Evolutionary conservation across 2,797 vertebrate species (phyloP), one percentile per base, ranked within the genome.

Genomic region (Fistularia commersonii): DNA sequence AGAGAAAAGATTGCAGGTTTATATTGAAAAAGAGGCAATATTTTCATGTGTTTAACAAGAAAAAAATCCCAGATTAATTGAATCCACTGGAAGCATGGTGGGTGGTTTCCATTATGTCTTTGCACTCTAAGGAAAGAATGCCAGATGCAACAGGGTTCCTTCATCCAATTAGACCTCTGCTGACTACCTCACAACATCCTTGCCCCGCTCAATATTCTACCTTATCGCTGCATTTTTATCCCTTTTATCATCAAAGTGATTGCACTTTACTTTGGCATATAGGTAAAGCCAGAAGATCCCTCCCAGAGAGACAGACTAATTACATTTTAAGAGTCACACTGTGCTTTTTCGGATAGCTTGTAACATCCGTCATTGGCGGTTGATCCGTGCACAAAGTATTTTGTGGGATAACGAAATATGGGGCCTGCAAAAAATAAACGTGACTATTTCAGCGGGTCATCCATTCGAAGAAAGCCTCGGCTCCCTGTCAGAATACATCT

Each of bases 91-190:
- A 85, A 84, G 80, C 80, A 68, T 75, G 63, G 72, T 81, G 84
- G 81, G 84, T 83, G 85, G 77, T 83, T 88, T 87, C 78, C 69
- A 76, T 86, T 81, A 86, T 77, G 80, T 85, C 83, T 85, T 55
- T 76, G 76, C 72, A 70, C 82, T 80, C 74, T 65, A 65, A 72
- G 81, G 79, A 66, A 83, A 75, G 76, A 80, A 75, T 53, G 54
- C 72, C 76, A 86, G 76, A 74, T 88, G 74, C 85, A 83, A 87
- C 86, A 87, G 88, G 87, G 85, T 86, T 87, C 88, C 82, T 82
- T 83, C 81, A 81, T 87, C 85, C 88, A 89, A 89, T 89, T 89
- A 89, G 87, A 88, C 82, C 81, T 84, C 88, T 57, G 45, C 82
- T 76, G 84, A 77, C 84, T 83, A 77, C 66, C 77, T 81, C 76